These are phyloP conservation scores for Heliconius erato DNA, from an alignment of 2,888 invertebrate genomes.

Conservation along the genomic window DNA sequence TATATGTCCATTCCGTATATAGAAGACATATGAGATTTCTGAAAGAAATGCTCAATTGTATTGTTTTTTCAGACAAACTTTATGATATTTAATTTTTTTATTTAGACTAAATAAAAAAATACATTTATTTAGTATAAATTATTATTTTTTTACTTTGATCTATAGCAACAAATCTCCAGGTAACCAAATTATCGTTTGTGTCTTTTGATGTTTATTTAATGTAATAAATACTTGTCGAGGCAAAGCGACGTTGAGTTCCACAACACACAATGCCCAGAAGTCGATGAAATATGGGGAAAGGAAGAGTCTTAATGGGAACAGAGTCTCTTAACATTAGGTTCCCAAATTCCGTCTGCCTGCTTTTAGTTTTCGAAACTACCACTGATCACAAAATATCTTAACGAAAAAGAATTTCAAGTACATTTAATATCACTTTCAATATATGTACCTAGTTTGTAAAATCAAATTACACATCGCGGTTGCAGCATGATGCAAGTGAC, in stretches of 20 bases:
- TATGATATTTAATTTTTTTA: no score
- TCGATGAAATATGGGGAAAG: no score
- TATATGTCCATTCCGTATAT: slow-evolving; percentile 94
- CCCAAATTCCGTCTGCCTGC: no score
- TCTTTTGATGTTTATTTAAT: background rate
- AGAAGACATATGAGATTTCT: slow-evolving; percentile 94
- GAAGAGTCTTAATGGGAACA: no score
- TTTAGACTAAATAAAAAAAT: no score
- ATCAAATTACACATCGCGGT: background rate
- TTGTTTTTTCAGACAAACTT: background rate
- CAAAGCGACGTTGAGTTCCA: no score
- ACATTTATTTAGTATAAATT: no score
- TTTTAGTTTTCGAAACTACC: no score
- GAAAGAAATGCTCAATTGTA: slow-evolving; percentile 55
- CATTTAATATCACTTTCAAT: background rate
- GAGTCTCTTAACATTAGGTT: no score
- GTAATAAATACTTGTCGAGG: background rate
- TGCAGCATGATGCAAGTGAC: slow-evolving; percentile 14
- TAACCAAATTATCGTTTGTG: background rate
- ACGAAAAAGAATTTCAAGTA: background rate
- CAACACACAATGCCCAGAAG: no score
- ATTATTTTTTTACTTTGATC: no score
- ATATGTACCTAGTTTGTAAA: background rate
- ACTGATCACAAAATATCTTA: background rate
- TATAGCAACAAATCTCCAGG: background rate